Conservation (phyloP, 2,113 vertebrate species). For the Epinephelus lanceolatus region DNA sequence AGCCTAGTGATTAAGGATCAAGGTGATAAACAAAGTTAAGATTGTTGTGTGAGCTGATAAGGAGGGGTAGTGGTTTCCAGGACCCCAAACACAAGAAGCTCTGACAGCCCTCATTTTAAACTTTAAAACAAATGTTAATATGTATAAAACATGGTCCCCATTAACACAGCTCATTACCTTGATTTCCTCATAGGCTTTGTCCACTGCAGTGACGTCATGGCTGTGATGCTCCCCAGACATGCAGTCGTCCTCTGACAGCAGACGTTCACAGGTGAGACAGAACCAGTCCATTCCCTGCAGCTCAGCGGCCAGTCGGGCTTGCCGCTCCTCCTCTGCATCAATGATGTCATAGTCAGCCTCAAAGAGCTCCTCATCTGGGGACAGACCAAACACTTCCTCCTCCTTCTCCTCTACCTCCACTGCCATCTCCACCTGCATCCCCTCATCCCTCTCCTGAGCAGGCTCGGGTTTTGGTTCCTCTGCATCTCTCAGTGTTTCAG, state of each 20-base stretch:
- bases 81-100: neutral
- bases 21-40: too few species aligned
- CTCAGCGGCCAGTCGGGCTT: conserved; percentile 83
- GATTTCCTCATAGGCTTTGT: conserved; percentile 87
- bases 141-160: neutral
- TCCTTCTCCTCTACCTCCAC: conserved; percentile 35
- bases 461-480: conserved; percentile 25
- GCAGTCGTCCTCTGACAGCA: conserved; percentile 88
- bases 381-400: conserved; percentile 41
- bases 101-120: neutral
- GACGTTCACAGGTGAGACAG: conserved; percentile 89
- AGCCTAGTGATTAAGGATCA: neutral
- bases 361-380: conserved; percentile 73
- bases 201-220: conserved; percentile 88
- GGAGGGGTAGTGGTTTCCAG: neutral
- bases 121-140: neutral
- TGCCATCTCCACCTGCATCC: conserved; percentile 25
- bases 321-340: conserved; percentile 85
- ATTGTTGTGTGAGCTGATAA: neutral
- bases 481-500: conserved; percentile 58
- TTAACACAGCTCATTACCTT: conserved; percentile 83
- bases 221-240: conserved; percentile 86
- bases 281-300: conserved; percentile 89
- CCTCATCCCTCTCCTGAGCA: conserved; percentile 21
- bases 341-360: conserved; percentile 87